Conservation (phyloP, 2,797 vertebrate species). For the Champsocephalus gunnari region DNA sequence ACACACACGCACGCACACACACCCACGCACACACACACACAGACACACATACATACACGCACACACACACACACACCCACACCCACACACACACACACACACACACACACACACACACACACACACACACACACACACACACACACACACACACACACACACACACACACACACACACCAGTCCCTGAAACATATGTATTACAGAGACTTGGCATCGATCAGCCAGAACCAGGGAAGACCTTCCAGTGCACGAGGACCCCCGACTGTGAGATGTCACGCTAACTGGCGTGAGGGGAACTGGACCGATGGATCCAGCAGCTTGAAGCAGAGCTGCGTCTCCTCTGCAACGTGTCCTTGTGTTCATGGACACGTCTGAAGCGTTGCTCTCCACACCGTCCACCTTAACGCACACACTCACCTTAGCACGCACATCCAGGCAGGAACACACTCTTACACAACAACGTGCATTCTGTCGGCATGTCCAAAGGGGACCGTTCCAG, state of each 20-base stretch:
- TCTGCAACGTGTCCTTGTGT: conserved; percentile 34
- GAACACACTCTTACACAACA: conserved; percentile 10
- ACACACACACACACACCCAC: background rate
- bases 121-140: no score
- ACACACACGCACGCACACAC: no score
- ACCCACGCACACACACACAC: background rate
- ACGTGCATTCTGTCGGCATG: background rate
- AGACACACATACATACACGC: background rate
- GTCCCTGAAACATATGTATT: conserved; percentile 4
- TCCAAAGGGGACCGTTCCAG: background rate
- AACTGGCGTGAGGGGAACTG: background rate
- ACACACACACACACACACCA: background rate
- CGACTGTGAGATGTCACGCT: conserved; percentile 24
- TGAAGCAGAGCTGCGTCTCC: conserved; percentile 19
- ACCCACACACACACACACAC: conserved; percentile 29
- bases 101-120: no score
- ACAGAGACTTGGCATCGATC: background rate
- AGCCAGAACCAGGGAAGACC: background rate
- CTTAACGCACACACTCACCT: conserved; percentile 59
- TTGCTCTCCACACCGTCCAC: conserved; percentile 52
- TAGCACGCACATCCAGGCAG: conserved; percentile 31
- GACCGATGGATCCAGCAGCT: conserved; percentile 30
- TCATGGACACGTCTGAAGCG: conserved; percentile 22
- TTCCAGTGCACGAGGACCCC: no score
- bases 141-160: no score